phyloP scores from a whole-genome alignment of 2,797 vertebrate species.

The Kryptopterus vitreolus region DNA sequence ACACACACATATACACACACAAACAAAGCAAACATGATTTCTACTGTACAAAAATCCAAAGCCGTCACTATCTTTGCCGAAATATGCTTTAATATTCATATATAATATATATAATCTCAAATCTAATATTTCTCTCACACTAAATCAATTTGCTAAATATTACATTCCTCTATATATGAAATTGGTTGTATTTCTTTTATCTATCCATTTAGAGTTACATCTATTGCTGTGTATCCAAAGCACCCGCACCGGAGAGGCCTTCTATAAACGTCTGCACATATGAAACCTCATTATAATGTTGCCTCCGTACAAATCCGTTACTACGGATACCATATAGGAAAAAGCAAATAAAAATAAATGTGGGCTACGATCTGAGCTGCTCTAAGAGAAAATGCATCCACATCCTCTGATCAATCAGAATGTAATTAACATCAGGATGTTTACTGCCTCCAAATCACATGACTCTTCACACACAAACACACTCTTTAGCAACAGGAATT shows the following conservation, averaged over 20 bases:
- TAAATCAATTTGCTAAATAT: neutral
- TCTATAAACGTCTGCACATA: neutral
- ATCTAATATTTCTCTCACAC: neutral
- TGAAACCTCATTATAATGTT: neutral
- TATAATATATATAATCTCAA: neutral
- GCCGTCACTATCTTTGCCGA: neutral
- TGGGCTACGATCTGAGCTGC: neutral
- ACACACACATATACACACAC: neutral
- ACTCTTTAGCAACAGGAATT: slow-evolving; percentile 21
- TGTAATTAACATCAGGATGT: neutral
- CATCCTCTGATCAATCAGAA: neutral
- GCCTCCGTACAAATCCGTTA: neutral
- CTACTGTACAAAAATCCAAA: neutral
- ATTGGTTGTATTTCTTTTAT: neutral
- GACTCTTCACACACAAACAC: slow-evolving; percentile 24
- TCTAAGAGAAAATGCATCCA: neutral
- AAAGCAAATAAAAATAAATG: neutral
- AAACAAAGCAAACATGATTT: neutral
- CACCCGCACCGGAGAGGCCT: neutral
- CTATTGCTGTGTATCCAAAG: neutral
- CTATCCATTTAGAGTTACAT: neutral
- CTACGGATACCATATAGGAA: neutral
- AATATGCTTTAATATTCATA: neutral
- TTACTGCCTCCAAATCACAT: slow-evolving; percentile 11
- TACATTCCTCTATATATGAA: neutral